A percentile compares a stretch with the other conserved stretches of the same genome.
Conservation (phyloP, 2,113 vertebrate species). For the Pseudolaguvia tuberculata region DNA sequence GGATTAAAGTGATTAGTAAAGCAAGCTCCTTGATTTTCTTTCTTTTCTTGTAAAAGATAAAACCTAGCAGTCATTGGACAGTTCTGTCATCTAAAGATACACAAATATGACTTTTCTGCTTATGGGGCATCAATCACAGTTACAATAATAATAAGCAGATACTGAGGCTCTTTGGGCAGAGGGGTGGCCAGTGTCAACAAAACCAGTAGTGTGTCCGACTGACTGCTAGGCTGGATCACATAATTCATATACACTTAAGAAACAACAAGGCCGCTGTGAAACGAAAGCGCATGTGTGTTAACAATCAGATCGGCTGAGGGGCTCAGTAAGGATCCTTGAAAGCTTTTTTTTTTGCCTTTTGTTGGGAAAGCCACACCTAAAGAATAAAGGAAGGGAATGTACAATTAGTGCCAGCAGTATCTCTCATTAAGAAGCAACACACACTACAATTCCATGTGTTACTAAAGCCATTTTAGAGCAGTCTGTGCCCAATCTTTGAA, state of each 20-base stretch:
- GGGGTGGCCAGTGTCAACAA: conserved; percentile 48
- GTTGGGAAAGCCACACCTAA: conserved; percentile 90
- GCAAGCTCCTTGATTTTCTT: conserved; percentile 62
- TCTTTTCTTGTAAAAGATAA: conserved; percentile 51
- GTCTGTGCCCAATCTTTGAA: conserved; percentile 4
- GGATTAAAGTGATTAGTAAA: conserved; percentile 94
- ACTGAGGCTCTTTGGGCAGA: conserved; percentile 48
- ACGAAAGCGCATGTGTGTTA: conserved; percentile 76
- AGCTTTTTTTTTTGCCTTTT: conserved; percentile 87
- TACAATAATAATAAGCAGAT: conserved; percentile 5
- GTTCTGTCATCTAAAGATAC: conserved; percentile 42
- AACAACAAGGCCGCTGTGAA: conserved; percentile 76
- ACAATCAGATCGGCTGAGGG: conserved; percentile 84
- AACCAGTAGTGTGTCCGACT: conserved; percentile 59
- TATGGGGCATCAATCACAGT: neutral
- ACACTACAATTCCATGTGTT: conserved; percentile 30
- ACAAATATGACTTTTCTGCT: neutral
- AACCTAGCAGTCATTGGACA: conserved; percentile 85
- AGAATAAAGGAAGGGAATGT: conserved; percentile 88
- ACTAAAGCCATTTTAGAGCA: conserved; percentile 40
- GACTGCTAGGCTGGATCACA: conserved; percentile 82
- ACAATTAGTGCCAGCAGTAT: conserved; percentile 75
- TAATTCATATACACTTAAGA: conserved; percentile 52
- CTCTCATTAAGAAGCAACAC: conserved; percentile 40
- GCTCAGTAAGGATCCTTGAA: conserved; percentile 86